Percentiles rank a stretch among this genome's conserved stretches.
Conservation (phyloP, 2,888 invertebrate genomes). For the Pandemis heparana region DNA sequence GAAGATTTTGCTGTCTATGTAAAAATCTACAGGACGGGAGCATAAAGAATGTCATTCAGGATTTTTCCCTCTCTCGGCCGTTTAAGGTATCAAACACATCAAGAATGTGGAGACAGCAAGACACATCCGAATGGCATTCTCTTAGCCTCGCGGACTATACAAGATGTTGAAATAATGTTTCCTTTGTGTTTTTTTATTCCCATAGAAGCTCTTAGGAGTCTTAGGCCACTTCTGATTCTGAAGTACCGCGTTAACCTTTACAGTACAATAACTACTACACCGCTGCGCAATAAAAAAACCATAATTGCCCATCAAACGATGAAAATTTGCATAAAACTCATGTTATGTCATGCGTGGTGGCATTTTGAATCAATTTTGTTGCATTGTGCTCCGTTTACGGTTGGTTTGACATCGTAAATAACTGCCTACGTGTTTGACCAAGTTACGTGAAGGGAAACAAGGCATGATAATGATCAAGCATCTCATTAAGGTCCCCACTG, state of each 20-base stretch:
- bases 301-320: constrained; percentile 21
- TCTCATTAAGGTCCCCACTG: not conserved
- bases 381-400: constrained; percentile 31
- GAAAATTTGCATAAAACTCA: constrained; percentile 25
- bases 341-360: constrained; percentile 44
- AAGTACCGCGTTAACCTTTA: not conserved
- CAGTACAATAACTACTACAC: not conserved
- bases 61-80: no score
- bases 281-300: not conserved
- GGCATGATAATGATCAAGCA: not conserved
- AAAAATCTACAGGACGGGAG: no score
- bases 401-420: constrained; percentile 14
- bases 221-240: not conserved
- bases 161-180: no score
- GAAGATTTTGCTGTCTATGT: no score
- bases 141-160: no score
- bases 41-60: no score
- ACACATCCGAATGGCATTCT: no score
- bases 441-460: not conserved
- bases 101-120: no score
- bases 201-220: no score
- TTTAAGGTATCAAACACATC: no score
- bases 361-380: constrained; percentile 43
- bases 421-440: constrained; percentile 16
- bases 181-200: no score